Base-by-base conservation (phyloP, 2,797 vertebrate genomes). In the Tinamus major region DNA sequence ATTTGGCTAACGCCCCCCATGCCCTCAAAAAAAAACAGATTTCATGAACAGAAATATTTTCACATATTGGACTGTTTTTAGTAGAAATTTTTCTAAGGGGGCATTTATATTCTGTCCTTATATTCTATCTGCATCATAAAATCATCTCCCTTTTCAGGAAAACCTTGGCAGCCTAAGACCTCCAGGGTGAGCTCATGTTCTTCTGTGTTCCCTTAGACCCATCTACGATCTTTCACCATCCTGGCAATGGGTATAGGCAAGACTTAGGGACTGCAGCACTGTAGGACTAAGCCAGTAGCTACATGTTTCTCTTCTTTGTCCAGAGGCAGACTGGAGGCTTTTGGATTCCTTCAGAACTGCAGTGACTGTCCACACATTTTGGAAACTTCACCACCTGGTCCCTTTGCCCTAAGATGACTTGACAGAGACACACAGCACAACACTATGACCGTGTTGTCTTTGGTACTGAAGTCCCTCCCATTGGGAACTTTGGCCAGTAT, bases 21-120 rank as follows among this genome's bases (percentile, higher is more conserved):
- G 41, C 37, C 9, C 3, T 29, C 7, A 37, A 84, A 96, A 93
- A 96, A 96, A 93, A 96, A 93, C 86, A 96, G 91, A 97, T 97
- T 96, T 96, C 93, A 97, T 97, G 97, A 97, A 97, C 96, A 96
- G 91, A 95, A 93, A 67, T 95, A 97, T 97, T 97, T 97, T 97
- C 95, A 97, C 96, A 46, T 46, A 46, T 21, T 46, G 44, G 19
- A 46, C 44, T 20, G 16, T 44, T 97, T 97, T 97, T 97, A 97
- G 97, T 96, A 97, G 96, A 97, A 93, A 97, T 89, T 97, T 97
- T 97, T 96, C 97, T 95, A 97, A 10, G 96, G 89, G 83, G 96
- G 97, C 97, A 97, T 95, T 95, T 17, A 4, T 93, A 96, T 97
- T 93, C 96, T 93, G 96, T 97, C 94, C 96, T 97, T 97, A 95